These are phyloP conservation scores for Globia sparganii DNA, from an alignment of 2,888 invertebrate genomes.

Conservation along the genomic window DNA sequence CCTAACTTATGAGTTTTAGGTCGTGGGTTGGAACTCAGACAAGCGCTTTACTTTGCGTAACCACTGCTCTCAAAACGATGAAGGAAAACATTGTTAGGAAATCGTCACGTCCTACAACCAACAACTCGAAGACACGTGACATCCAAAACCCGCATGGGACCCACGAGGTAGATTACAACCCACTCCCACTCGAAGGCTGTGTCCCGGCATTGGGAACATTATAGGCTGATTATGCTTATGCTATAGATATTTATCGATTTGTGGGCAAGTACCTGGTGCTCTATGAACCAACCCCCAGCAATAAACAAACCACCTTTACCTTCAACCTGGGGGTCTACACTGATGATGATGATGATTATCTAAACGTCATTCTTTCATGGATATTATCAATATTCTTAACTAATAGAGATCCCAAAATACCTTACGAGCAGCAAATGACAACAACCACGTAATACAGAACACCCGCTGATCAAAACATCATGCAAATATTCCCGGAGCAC, in stretches of 20 bases:
- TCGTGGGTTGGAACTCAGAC: not conserved
- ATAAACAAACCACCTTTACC: no score
- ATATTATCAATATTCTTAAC: not conserved
- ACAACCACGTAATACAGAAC: not conserved
- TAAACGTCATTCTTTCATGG: not conserved
- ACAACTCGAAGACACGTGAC: not conserved
- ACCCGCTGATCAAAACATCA: not conserved
- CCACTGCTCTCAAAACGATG: not conserved
- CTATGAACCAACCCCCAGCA: not conserved
- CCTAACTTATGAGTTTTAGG: not conserved
- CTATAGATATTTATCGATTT: not conserved
- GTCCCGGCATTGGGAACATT: not conserved
- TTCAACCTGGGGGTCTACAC: not conserved
- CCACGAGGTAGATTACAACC: no score
- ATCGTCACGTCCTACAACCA: not conserved
- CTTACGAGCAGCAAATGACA: not conserved
- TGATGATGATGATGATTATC: not conserved
- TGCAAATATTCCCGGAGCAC: no score
- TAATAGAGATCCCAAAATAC: not conserved
- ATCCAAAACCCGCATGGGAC: not conserved
- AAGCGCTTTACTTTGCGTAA: not conserved
- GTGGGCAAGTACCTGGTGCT: not conserved
- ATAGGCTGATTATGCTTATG: not conserved
- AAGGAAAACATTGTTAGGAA: not conserved
- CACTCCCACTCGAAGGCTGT: not conserved